These are phyloP conservation scores for Progne subis DNA, from an alignment of 2,113 vertebrate genomes.

Conservation along the genomic window DNA sequence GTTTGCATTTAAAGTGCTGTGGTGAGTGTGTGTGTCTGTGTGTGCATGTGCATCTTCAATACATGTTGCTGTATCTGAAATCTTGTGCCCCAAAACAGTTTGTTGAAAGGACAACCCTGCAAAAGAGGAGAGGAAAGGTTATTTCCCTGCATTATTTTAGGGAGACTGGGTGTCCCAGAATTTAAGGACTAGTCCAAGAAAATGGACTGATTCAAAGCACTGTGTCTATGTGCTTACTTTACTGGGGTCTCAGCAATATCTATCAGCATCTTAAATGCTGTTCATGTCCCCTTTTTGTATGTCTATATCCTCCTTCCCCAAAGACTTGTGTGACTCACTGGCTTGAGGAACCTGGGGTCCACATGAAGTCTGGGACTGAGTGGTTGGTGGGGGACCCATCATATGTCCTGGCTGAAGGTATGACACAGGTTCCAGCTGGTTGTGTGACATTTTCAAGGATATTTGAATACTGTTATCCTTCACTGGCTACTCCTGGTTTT, in stretches of 20 bases:
- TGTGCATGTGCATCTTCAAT: background rate
- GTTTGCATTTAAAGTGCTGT: background rate
- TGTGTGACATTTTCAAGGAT: background rate
- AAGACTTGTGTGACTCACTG: no score
- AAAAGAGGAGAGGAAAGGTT: background rate
- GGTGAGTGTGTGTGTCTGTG: background rate
- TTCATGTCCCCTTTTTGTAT: background rate
- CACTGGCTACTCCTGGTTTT: background rate
- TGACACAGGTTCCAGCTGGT: background rate
- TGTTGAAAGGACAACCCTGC: background rate
- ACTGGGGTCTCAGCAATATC: background rate
- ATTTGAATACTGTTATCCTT: background rate
- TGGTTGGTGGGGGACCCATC: background rate
- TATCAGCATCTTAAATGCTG: background rate
- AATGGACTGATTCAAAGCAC: background rate
- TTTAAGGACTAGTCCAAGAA: background rate
- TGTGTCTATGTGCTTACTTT: background rate
- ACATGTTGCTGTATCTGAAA: background rate
- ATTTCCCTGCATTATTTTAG: background rate
- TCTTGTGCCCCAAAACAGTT: background rate
- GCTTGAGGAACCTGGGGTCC: background rate
- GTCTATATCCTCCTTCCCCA: background rate
- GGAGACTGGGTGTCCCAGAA: background rate
- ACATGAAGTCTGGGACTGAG: rapidly evolving
- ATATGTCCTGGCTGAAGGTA: background rate